Evolutionary conservation across 2,888 invertebrate species (phyloP), one percentile per base, ranked within the genome.

Genomic region (Parnassius mnemosyne): DNA sequence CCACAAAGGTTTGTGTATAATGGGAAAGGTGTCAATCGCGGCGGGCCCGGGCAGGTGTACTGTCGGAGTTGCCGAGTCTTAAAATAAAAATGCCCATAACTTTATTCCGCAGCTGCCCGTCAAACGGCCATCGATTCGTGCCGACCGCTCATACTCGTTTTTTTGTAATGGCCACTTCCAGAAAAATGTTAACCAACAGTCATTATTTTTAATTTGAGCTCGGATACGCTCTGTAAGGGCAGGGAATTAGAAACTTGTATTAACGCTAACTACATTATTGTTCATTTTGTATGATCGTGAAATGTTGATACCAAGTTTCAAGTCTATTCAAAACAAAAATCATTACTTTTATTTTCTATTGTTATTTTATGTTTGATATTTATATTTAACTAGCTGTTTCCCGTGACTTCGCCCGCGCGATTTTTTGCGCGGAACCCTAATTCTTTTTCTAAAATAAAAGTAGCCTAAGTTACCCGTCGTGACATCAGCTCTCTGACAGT

Each of bases 1-100:
- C 78, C 76, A 56, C 47, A 52, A 47, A 56, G 77, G 77, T 79
- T 77, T 73, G 74, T 74, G 76, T 80, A 87, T 89, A 88, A 89
- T 89, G 81, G 89, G 89, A 84, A 85, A 89, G 89, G 90, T 90
- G 90, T 91, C 89, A 88, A 87, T 87, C 88, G 86, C 73, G 83
- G 83, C 78, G 78, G 77, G 72, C 10, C 68, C 74, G 78, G 86
- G 89, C 89, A 89, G 90, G 90, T 89, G 90, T 79, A 84, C 70
- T 65, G 72, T 68, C 72, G 76, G 74, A 66, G 70, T 73, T 66
- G 72, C 61, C 74, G 80, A 78, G 73, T 63, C 75, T 80, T 78
- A 80, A 83, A 82, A 89, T 86, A 88, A 86, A 89, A 89, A 86
- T 87, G 85, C 77, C 85, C 87, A 89, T 91, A 90, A 89, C 90